Conservation (phyloP, 2,888 invertebrate species). For the Arctia plantaginis region DNA sequence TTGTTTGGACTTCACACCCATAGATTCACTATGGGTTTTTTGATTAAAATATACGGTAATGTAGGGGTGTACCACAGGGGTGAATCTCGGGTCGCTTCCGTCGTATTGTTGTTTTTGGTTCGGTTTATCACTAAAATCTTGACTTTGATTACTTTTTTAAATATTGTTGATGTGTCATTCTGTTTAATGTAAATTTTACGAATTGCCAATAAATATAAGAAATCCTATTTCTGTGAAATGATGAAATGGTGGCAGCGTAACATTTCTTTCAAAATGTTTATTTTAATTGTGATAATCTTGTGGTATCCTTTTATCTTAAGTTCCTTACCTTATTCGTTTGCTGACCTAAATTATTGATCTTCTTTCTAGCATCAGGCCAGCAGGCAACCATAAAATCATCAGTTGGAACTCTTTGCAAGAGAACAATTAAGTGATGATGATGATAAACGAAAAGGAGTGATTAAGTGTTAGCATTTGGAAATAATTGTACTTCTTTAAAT, state of each 20-base stretch:
- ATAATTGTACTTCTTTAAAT: too few relatives aligned
- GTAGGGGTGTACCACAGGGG: slow-evolving; percentile 79
- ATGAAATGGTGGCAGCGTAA: not conserved
- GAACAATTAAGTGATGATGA: too few relatives aligned
- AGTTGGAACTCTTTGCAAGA: not conserved
- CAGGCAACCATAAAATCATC: not conserved
- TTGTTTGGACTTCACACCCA: slow-evolving; percentile 85
- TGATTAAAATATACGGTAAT: slow-evolving; percentile 82
- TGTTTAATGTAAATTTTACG: slow-evolving; percentile 18
- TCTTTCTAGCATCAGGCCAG: not conserved
- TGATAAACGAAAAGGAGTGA: too few relatives aligned
- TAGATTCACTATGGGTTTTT: slow-evolving; percentile 77
- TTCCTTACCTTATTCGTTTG: not conserved
- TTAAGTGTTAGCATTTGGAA: too few relatives aligned
- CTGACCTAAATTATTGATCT: not conserved
- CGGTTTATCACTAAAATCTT: slow-evolving; percentile 53
- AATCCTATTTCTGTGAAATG: not conserved
- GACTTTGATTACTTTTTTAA: slow-evolving; percentile 45
- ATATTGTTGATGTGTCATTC: slow-evolving; percentile 28
- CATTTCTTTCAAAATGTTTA: not conserved
- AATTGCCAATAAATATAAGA: not conserved
- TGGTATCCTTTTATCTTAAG: not conserved
- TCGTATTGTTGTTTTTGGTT: slow-evolving; percentile 60
- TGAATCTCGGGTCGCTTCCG: slow-evolving; percentile 72
- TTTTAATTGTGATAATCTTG: not conserved